Evolutionary conservation across 2,888 invertebrate species (phyloP).

Genomic region (Watsonalla binaria): DNA sequence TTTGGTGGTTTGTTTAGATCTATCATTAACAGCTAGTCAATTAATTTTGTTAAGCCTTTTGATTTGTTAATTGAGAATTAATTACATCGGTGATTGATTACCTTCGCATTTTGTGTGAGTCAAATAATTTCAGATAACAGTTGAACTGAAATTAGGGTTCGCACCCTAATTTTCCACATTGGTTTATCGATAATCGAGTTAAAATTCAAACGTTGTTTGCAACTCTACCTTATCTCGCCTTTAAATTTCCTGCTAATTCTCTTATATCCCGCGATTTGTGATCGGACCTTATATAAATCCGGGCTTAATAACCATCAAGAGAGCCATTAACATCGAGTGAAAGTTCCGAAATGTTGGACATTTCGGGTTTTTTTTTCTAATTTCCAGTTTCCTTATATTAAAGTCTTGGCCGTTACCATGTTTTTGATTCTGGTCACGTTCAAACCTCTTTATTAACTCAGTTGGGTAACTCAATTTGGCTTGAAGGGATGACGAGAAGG

Average conservation of each 20-base stretch:
- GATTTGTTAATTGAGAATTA: background rate
- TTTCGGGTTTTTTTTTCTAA: slow-evolving; percentile 33
- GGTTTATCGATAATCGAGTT: background rate
- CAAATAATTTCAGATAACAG: background rate
- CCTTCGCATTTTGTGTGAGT: background rate
- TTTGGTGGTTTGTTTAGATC: background rate
- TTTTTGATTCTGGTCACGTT: slow-evolving; percentile 51
- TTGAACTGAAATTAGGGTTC: background rate
- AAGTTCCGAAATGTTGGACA: slow-evolving; percentile 16
- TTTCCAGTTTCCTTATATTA: slow-evolving; percentile 41
- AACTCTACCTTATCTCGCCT: slow-evolving; percentile 9
- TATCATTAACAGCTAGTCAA: background rate
- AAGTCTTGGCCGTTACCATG: slow-evolving; percentile 34
- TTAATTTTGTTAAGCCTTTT: background rate
- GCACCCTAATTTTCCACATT: background rate
- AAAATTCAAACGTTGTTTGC: background rate
- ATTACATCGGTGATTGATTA: background rate
- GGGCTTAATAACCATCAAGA: slow-evolving; percentile 46
- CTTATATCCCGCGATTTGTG: slow-evolving; percentile 31
- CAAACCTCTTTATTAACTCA: slow-evolving; percentile 65
- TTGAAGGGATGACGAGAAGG: slow-evolving; percentile 65
- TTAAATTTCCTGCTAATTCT: slow-evolving; percentile 30
- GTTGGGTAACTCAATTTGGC: slow-evolving; percentile 69
- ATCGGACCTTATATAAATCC: slow-evolving; percentile 34
- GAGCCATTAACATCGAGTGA: slow-evolving; percentile 31